phyloP scores from a whole-genome alignment of 2,113 vertebrate genomes.

The Microtus montanus region DNA sequence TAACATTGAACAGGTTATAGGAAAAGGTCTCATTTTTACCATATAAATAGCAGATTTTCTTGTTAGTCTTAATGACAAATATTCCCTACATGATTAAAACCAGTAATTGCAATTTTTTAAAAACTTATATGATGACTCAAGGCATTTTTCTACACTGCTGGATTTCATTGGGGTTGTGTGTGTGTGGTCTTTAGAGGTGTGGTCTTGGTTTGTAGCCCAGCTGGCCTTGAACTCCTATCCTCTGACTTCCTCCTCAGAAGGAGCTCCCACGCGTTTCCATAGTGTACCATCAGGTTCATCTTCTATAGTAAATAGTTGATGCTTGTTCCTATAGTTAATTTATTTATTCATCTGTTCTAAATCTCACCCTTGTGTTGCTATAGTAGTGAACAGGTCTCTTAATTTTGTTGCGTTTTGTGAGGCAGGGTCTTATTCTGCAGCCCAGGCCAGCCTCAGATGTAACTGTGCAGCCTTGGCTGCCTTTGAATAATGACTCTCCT shows the following conservation, averaged over 20 bases:
- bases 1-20: conserved; percentile 4
- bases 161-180: not conserved
- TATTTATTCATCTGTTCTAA: not conserved
- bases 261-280: not conserved
- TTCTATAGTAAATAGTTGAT: not conserved
- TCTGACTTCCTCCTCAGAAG: not conserved
- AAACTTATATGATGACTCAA: not conserved
- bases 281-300: too few relatives aligned
- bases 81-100: not conserved
- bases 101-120: not conserved
- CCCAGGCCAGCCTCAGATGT: not conserved
- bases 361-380: not conserved
- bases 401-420: not conserved
- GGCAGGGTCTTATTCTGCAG: not conserved
- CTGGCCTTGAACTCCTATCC: not conserved
- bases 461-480: not conserved
- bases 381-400: too few relatives aligned
- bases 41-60: not conserved
- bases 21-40: not conserved
- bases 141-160: not conserved
- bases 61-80: conserved; percentile 41
- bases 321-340: not conserved
- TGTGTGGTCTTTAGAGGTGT: not conserved
- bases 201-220: not conserved
- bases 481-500: not conserved